Conservation (phyloP, 2,888 invertebrate species). For the Tenthredo distinguenda region DNA sequence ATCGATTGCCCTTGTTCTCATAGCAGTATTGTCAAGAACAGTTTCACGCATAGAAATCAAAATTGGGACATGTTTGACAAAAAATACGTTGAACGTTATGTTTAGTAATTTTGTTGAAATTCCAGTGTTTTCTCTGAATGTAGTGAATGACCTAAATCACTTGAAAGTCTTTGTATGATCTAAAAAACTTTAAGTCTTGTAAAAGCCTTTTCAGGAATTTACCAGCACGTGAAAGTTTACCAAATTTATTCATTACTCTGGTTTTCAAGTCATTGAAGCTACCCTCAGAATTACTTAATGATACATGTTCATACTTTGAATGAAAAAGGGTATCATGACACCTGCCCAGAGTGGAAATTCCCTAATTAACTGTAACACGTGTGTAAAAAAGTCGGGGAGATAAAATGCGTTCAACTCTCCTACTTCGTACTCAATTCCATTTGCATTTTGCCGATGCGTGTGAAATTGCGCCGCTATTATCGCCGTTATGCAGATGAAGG, state of each 20-base stretch:
- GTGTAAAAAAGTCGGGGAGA: constrained; percentile 20
- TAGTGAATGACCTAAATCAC: no score
- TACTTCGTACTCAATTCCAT: no score
- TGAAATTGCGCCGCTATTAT: background rate
- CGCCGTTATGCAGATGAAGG: constrained; percentile 38
- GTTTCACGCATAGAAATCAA: no score
- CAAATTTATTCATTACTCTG: constrained; percentile 24
- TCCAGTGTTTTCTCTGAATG: no score
- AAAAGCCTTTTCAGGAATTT: constrained; percentile 37
- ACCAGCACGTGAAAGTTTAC: constrained; percentile 45
- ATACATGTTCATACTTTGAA: constrained; percentile 1
- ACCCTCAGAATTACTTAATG: constrained; percentile 45
- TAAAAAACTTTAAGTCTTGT: no score
- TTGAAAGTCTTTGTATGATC: background rate
- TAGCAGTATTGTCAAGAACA: no score
- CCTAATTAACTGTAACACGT: background rate
- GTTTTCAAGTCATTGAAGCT: constrained; percentile 52
- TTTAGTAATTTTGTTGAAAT: no score
- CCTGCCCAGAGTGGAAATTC: constrained; percentile 54
- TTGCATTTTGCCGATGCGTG: background rate
- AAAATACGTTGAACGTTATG: no score
- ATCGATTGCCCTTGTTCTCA: no score
- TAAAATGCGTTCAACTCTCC: constrained; percentile 38
- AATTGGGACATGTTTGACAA: no score
- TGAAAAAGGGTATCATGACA: constrained; percentile 34